phyloP scores from a whole-genome alignment of 2,888 invertebrate genomes.

The Hedychridium roseum region DNA sequence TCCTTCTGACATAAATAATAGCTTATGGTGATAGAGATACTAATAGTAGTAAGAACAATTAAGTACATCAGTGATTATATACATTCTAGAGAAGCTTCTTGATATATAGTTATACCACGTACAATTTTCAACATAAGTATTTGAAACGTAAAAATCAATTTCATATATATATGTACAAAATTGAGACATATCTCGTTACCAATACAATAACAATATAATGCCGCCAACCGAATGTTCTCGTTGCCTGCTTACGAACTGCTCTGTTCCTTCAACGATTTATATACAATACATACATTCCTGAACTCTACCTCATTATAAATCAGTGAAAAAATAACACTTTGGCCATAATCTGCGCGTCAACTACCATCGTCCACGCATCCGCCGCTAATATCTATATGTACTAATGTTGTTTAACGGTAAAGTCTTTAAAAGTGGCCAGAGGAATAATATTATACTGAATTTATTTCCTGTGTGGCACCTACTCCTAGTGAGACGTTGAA shows the following conservation, averaged over 20 bases:
- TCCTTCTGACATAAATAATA: constrained; percentile 30
- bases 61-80: constrained; percentile 39
- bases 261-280: constrained; percentile 43
- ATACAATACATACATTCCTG: constrained; percentile 48
- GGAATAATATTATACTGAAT: constrained; percentile 27
- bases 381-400: constrained; percentile 40
- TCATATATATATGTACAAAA: constrained; percentile 15
- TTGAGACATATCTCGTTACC: constrained; percentile 20
- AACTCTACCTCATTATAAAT: constrained; percentile 46
- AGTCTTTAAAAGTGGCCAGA: constrained; percentile 34
- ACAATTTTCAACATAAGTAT: too few relatives aligned
- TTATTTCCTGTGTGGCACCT: constrained; percentile 12
- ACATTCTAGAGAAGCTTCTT: constrained; percentile 31
- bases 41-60: constrained; percentile 25
- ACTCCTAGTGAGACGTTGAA: constrained; percentile 13
- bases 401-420: constrained; percentile 29
- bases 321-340: constrained; percentile 63
- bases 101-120: constrained; percentile 22
- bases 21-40: constrained; percentile 18
- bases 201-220: constrained; percentile 24
- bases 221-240: constrained; percentile 28
- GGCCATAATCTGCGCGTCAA: constrained; percentile 46
- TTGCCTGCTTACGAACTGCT: constrained; percentile 23
- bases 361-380: constrained; percentile 38
- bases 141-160: constrained; percentile 11